Base-by-base conservation (phyloP, 2,888 invertebrate species). In the Chymomyza amoena region DNA sequence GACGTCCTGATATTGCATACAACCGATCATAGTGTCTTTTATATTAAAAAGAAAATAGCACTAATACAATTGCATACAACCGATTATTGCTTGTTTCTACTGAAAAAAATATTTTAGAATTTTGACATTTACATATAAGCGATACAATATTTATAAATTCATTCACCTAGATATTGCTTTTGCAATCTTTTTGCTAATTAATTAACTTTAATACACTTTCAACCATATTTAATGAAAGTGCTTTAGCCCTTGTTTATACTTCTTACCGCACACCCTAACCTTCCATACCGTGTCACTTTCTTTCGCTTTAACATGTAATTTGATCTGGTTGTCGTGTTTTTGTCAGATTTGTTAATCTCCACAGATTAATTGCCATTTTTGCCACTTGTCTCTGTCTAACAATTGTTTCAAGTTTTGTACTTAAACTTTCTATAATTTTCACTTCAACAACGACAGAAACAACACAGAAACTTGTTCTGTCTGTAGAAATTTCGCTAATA, bases 371-470 rank as follows among this genome's bases (percentile, higher is more conserved):
- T 81, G 81, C 72, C 72, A 77, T 75, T 73, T 76, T 76, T 68
- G 66, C 59, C 64, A 69, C n/a, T 32, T 32, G 32, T 32, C 64
- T 32, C 64, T 65, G 62, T n/a, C 66, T 67, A 80, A 72, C 81
- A 81, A 81, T 81, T 81, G 81, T 81, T 79, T 81, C 75, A 70
- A 68, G 75, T 72, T 75, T 76, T 79, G 77, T 79, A 75, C 73
- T 73, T 77, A 57, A 76, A 76, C 80, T 80, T 80, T 80, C 80
- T 80, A 79, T 57, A 73, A 75, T 80, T 80, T 80, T 80, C 80
- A 79, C 80, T 78, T 72, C 52, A 61, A 79, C 28, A 67, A 66
- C 54, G 15, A 4, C 52, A 54, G 61, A 71, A 75, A 65, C 61
- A 70, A 66, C 16, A 59, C 39, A 20, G 61, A 77, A 80, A 79